Evolutionary conservation across 1,140 invertebrate species (phyloP), one percentile per base, ranked within the genome.

Genomic region (Dysdera silvatica): DNA sequence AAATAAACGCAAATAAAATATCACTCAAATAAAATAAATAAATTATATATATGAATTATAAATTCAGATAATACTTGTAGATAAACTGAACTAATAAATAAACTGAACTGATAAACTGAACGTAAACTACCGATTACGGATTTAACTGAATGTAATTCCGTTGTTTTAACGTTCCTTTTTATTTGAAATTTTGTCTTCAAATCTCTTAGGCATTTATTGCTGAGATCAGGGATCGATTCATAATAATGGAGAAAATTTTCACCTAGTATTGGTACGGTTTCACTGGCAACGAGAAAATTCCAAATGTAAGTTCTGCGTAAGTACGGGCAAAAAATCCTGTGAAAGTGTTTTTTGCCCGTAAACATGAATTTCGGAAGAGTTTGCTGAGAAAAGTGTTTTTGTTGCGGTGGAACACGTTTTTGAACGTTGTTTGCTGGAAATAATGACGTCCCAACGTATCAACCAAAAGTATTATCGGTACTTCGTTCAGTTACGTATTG

Each of bases 181-280:
- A 33, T 29, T 18, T 35, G 12, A 10, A 65, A 37, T 29, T 54
- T 45, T 20, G 32, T 65, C 32, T 29, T 28, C n/a, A 26, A 24
- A 24, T 59, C 54, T 12, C 10, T 33, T 10, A 66, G 12, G 16
- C 40, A 40, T 48, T 47, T 56, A 18, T 49, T 12, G 3, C 33
- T 14, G 5, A 67, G 43, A 33, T 66, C 32, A 12, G 53, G 51
- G 5, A 43, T 14, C 10, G 66, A 35, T 53, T 65, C 23, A 40
- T 55, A 65, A 58, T 59, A 33, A 37, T 51, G 31, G 20, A 67
- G 29, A 29, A 67, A 64, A 66, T 66, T 52, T 14, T 51, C 63
- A 28, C 62, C 62, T 12, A 66, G 14, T 8, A 66, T 66, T 0
- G 48, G 43, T 31, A 14, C 12, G 29, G 2, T 16, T 0, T 60